Percentiles rank a stretch among this genome's conserved stretches.
Conservation (phyloP, 2,888 invertebrate genomes). For the Caenorhabditis sp. region DNA sequence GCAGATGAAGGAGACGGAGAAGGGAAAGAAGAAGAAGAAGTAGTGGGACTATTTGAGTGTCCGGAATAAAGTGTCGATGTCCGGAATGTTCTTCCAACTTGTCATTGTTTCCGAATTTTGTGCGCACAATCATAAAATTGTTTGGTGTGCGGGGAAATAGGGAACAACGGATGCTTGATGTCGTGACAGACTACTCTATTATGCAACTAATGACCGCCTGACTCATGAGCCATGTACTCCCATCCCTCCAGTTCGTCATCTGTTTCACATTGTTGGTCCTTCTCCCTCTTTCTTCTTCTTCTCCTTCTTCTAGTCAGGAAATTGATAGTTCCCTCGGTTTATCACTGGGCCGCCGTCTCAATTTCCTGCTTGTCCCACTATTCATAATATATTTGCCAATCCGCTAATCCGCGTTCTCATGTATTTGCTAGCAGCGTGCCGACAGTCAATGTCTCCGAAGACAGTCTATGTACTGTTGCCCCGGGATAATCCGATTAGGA, state of each 20-base stretch:
- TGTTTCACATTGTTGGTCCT: neutral
- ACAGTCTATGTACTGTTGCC: conserved; percentile 22
- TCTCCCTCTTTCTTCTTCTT: neutral
- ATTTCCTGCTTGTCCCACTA: conserved; percentile 11
- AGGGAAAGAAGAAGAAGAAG: conserved; percentile 2
- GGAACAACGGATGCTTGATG: conserved; percentile 50
- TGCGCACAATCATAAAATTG: conserved; percentile 39
- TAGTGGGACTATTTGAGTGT: neutral
- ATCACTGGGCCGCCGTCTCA: conserved; percentile 1
- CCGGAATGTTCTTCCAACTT: neutral
- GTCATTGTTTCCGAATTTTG: conserved; percentile 11
- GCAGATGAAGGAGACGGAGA: neutral
- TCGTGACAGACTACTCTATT: conserved; percentile 56
- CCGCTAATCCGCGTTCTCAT: conserved; percentile 35
- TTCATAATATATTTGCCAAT: conserved; percentile 35
- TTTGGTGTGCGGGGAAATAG: conserved; percentile 2
- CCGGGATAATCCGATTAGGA: conserved; percentile 45
- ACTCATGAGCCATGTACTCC: conserved; percentile 29
- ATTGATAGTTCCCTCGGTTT: neutral
- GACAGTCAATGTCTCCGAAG: conserved; percentile 39
- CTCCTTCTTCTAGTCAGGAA: conserved; percentile 17
- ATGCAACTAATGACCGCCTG: conserved; percentile 52
- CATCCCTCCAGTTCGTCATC: conserved; percentile 20
- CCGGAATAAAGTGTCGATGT: neutral
- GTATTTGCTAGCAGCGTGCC: conserved; percentile 31